These are phyloP conservation scores for Buphagus erythrorhynchus DNA, from an alignment of 2,797 vertebrate species.

Conservation along the genomic window DNA sequence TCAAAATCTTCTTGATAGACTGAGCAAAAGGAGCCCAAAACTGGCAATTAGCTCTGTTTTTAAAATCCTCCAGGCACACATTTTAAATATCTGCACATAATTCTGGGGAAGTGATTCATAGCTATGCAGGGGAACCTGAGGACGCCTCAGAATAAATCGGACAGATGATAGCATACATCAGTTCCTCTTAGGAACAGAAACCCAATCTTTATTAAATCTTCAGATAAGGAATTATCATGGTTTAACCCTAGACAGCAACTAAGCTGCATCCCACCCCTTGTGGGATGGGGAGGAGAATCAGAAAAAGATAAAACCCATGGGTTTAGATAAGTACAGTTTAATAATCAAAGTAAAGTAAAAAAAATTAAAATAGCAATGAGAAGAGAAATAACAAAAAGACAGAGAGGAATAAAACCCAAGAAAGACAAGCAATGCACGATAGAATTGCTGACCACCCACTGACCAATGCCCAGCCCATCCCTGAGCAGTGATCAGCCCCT, in stretches of 20 bases:
- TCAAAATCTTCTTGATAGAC: neutral
- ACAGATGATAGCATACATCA: neutral
- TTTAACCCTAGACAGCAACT: neutral
- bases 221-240: neutral
- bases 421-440: neutral
- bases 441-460: neutral
- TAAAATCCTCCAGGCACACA: neutral
- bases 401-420: neutral
- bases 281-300: neutral
- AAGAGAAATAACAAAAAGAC: neutral
- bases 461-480: neutral
- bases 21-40: neutral
- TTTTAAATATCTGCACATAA: neutral
- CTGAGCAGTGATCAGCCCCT: neutral
- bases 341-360: neutral
- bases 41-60: neutral
- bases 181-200: conserved; percentile 12
- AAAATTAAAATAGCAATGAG: neutral
- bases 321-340: neutral
- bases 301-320: neutral
- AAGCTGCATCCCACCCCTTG: neutral
- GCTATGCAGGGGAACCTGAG: neutral
- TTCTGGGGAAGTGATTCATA: conserved; percentile 32
- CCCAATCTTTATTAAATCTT: neutral
- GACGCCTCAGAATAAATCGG: neutral